These are phyloP conservation scores for Columba janthina DNA, from an alignment of 2,113 vertebrate genomes.

Conservation along the genomic window DNA sequence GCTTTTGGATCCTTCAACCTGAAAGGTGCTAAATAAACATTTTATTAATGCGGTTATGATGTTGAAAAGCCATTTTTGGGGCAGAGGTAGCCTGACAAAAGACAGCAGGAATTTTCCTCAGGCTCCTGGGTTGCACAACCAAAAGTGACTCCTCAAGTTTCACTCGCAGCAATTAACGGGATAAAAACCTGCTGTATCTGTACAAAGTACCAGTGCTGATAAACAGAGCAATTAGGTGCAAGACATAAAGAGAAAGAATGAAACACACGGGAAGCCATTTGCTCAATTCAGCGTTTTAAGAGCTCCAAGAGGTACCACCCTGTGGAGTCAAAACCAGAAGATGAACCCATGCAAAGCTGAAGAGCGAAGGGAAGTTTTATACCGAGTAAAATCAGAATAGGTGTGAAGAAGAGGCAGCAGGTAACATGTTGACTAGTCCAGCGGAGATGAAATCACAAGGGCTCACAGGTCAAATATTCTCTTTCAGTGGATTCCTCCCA, in stretches of 20 bases:
- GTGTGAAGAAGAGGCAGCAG: background rate
- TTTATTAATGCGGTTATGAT: conserved; percentile 56
- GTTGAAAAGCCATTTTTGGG: conserved; percentile 41
- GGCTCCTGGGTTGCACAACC: background rate
- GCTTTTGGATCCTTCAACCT: conserved; percentile 55
- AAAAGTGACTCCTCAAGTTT: background rate
- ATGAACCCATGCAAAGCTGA: background rate
- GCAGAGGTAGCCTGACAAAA: conserved; percentile 9
- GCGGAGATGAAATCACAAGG: background rate
- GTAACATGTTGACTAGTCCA: background rate
- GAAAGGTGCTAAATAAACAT: conserved; percentile 74
- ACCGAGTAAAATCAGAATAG: background rate
- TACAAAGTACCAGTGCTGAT: background rate
- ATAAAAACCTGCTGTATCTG: background rate
- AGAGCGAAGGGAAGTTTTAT: background rate
- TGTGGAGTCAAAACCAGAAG: rapidly evolving
- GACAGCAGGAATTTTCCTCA: conserved; percentile 1
- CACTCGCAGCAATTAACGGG: background rate
- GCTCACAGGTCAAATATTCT: background rate
- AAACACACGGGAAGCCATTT: background rate
- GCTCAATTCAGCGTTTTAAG: rapidly evolving
- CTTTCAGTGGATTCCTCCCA: background rate
- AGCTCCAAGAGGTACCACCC: background rate
- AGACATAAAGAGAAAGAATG: background rate
- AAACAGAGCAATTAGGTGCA: background rate